Conservation (phyloP, 1,140 invertebrate species). For the Drosophila tsacasi region DNA sequence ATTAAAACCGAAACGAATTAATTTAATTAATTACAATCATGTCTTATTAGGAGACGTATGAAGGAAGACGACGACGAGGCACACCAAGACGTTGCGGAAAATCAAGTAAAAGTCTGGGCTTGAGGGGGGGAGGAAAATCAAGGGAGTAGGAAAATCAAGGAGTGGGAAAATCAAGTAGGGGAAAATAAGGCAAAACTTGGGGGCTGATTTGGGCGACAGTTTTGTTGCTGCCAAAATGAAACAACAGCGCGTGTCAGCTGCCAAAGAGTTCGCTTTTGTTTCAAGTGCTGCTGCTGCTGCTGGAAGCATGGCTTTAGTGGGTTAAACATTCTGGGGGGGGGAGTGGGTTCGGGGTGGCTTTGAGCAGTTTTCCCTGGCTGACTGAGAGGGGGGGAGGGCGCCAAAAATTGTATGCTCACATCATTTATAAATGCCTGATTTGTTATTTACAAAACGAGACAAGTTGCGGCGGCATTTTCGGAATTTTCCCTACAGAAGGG, state of each 20-base stretch:
- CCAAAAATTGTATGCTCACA: constrained; percentile 79
- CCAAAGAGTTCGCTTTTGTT: constrained; percentile 76
- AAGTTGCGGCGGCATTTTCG: constrained; percentile 75
- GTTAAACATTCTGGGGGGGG: constrained; percentile 1
- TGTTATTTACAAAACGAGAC: constrained; percentile 85
- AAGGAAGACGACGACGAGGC: constrained; percentile 44
- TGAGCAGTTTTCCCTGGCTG: background rate
- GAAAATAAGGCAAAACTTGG: background rate
- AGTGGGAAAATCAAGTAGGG: constrained; percentile 2
- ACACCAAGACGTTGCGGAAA: constrained; percentile 22
- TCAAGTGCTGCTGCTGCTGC: constrained; percentile 66
- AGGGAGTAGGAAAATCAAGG: background rate
- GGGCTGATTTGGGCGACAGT: constrained; percentile 45
- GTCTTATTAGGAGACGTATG: constrained; percentile 85
- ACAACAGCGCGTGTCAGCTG: constrained; percentile 61
- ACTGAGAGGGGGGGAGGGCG: constrained; percentile 4
- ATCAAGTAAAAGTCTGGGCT: background rate
- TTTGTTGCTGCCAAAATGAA: constrained; percentile 50
- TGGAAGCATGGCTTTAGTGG: constrained; percentile 36
- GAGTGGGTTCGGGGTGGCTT: background rate
- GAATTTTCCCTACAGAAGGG: constrained; percentile 43
- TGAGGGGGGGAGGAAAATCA: background rate
- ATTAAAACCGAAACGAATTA: constrained; percentile 85
- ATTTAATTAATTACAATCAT: constrained; percentile 85
- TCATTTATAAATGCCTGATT: constrained; percentile 85